These are phyloP conservation scores for Salarias fasciatus DNA, from an alignment of 2,797 vertebrate species.

Conservation along the genomic window DNA sequence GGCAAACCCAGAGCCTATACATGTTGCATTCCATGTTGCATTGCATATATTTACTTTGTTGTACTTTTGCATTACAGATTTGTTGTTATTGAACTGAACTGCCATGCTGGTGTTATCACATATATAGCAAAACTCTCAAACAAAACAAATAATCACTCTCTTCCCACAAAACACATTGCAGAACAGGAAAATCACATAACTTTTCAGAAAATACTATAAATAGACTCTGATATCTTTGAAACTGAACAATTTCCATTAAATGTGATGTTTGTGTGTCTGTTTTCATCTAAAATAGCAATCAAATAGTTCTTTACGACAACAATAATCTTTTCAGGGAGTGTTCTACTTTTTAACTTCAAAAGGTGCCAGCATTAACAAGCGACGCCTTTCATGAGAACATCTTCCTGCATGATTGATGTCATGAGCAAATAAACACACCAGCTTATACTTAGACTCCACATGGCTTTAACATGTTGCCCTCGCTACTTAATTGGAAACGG, in stretches of 20 bases:
- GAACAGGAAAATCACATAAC: not conserved
- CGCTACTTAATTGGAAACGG: slow-evolving; percentile 58
- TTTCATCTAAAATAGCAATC: not conserved
- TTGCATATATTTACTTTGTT: slow-evolving; percentile 51
- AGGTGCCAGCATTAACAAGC: slow-evolving; percentile 41
- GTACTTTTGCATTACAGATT: slow-evolving; percentile 36
- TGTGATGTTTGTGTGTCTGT: not conserved
- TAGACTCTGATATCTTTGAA: not conserved
- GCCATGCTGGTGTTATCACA: slow-evolving; percentile 31
- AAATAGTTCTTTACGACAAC: not conserved
- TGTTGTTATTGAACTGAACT: slow-evolving; percentile 14
- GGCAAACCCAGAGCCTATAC: slow-evolving; percentile 28
- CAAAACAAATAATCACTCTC: slow-evolving; percentile 16
- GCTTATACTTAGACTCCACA: slow-evolving; percentile 55
- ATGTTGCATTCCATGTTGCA: slow-evolving; percentile 47
- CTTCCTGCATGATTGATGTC: slow-evolving; percentile 61
- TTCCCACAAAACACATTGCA: not conserved
- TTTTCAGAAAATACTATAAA: not conserved
- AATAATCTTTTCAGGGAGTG: not conserved
- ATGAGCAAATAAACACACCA: slow-evolving; percentile 46
- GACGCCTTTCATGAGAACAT: slow-evolving; percentile 54
- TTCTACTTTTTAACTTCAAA: slow-evolving; percentile 18
- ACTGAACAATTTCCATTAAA: not conserved
- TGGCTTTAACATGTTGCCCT: slow-evolving; percentile 53
- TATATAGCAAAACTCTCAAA: slow-evolving; percentile 22